A percentile compares a stretch with the other conserved stretches of the same genome.
These are phyloP conservation scores for Dallia pectoralis DNA, from an alignment of 2,797 vertebrate species.

Conservation along the genomic window DNA sequence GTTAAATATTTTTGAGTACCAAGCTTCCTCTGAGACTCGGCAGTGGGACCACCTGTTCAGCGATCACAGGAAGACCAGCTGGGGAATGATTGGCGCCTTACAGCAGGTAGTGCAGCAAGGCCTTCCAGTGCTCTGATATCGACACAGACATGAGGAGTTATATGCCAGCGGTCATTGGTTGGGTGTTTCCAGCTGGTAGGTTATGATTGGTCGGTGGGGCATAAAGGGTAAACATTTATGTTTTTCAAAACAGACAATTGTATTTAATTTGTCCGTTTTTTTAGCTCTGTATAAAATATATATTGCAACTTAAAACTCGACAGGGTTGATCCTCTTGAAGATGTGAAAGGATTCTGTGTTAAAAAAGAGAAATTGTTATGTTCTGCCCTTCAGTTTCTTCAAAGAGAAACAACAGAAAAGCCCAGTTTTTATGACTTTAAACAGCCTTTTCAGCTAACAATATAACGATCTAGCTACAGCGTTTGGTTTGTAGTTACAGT, in stretches of 20 bases:
- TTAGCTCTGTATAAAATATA: background rate
- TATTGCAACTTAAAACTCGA: background rate
- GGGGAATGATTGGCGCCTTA: constrained; percentile 68
- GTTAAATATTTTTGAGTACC: constrained; percentile 8
- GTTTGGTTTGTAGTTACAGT: no score
- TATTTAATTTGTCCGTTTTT: background rate
- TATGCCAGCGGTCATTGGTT: background rate
- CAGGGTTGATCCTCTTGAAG: background rate
- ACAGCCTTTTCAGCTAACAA: no score
- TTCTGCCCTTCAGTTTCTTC: no score
- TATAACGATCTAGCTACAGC: no score
- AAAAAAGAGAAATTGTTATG: no score
- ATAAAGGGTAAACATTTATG: background rate
- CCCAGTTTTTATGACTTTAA: no score
- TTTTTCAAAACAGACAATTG: background rate
- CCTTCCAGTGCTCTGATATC: constrained; percentile 79
- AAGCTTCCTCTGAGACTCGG: constrained; percentile 63
- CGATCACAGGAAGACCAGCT: constrained; percentile 77
- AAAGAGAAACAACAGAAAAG: constrained; percentile 68
- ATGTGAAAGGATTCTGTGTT: background rate
- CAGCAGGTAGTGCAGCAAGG: constrained; percentile 70
- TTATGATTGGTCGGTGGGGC: background rate
- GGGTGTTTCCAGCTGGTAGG: background rate
- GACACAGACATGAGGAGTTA: background rate
- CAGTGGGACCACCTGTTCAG: constrained; percentile 72